Evolutionary conservation across 2,888 invertebrate species (phyloP), one percentile per base, ranked within the genome.

Genomic region (Drosophila anomalata): DNA sequence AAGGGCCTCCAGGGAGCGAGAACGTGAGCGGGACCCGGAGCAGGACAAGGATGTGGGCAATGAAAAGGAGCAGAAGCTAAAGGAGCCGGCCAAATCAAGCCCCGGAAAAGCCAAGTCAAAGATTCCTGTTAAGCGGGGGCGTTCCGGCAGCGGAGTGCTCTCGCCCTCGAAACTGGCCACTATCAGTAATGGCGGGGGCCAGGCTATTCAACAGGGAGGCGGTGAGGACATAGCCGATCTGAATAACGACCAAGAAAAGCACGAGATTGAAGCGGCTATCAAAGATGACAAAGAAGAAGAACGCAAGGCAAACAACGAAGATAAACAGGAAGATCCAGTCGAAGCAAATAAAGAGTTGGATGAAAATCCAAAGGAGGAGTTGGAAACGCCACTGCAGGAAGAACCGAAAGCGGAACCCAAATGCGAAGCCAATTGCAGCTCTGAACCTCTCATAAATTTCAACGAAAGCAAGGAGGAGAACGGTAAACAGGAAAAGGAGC

Each of bases 191-290:
- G 76, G 77, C 54, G 69, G 76, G 8, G 20, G 36, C 1, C 87
- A 86, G 60, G 79, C 89, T 9, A 90, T 90, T 58, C 91, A 92
- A 60, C 91, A 91, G 11, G 92, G 92, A 12, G 92, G 92, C 2
- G 92, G 91, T n/a, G 92, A 92, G 75, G 91, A 89, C 41, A 91
- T 91, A 42, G 92, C 92, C n/a, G 90, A 90, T 36, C 76, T 91
- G 20, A 80, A 82, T 2, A 90, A 88, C 33, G 91, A 91, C 47
- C 91, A 91, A 44, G 74, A 91, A 31, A 90, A 91, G 55, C 83
- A 82, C 55, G 91, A 91, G 72, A 91, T 91, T 33, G 89, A 91
- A 46, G 91, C 89, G 0, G 91, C 90, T 46, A 90, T 91, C 20
- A 89, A 91, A 44, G 90, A 91, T 71, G 90, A 89, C 33, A 86